Evolutionary conservation across 2,888 invertebrate genomes (phyloP), one percentile per base, ranked within the genome.

Genomic region (Yponomeuta malinellus): DNA sequence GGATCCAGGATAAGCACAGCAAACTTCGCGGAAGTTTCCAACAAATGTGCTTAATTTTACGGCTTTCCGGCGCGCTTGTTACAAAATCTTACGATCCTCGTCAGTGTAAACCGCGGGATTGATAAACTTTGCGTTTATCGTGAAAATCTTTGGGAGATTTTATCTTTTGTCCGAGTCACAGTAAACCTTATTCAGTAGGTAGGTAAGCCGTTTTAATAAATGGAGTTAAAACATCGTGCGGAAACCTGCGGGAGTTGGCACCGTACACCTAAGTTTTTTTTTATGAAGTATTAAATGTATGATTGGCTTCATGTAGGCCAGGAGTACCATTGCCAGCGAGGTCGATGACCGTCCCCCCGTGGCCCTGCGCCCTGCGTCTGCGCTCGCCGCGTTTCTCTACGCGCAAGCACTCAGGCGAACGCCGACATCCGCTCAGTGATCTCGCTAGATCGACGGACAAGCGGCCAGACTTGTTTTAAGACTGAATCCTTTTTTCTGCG

Each of bases 291-390:
- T 10, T 65, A 65, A 65, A 59, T 12, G 52, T 59, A 15, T 59
- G 52, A 59, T 59, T 68, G 23, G 52, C 43, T 72, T 81, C 72
- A 89, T 84, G 87, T 91, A 87, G 91, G 90, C 88, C 86, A 92
- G 88, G 88, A 90, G 89, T 85, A 83, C 84, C 87, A 90, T 79
- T 87, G 89, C 79, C 88, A 82, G 77, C 73, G 77, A 77, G 91
- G 82, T 89, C 88, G 73, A 78, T 78, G 89, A 86, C 89, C 90
- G 81, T 71, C 72, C 81, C 81, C 81, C 79, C 78, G 80, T 77
- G 76, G 77, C 76, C 71, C 33, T 75, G 73, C 78, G 76, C 72
- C 77, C 75, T 73, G 73, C 79, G 76, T 74, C 81, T 83, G 81
- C 83, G 82, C 86, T 43, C 52, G 52, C 52, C 15, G 15, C 52